Evolutionary conservation across 2,113 vertebrate genomes (phyloP).

Genomic region (Lamprotornis superbus): DNA sequence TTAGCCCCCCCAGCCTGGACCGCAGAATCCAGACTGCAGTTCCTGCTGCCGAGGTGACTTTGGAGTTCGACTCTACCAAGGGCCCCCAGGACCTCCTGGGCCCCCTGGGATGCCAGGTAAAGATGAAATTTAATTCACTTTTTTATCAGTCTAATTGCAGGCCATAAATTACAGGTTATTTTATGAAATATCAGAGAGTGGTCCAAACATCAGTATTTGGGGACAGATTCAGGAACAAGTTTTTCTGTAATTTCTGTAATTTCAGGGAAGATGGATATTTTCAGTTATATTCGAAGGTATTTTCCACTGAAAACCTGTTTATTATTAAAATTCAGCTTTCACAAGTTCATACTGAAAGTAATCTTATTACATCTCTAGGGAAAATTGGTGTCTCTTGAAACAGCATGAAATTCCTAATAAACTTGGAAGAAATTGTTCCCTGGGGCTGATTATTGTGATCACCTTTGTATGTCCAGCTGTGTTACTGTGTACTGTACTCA

Average conservation of each 20-base stretch:
- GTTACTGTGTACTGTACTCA: neutral
- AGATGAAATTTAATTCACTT: neutral
- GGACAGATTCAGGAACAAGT: neutral
- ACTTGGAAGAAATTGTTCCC: neutral
- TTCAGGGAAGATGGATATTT: neutral
- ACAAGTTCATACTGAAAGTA: neutral
- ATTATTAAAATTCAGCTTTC: neutral
- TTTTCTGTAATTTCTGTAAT: neutral
- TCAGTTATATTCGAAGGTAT: neutral
- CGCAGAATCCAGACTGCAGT: constrained; percentile 74
- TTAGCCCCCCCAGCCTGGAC: constrained; percentile 72
- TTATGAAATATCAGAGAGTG: neutral
- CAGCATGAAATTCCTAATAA: neutral
- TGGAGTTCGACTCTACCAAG: constrained; percentile 77
- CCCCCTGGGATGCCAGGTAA: constrained; percentile 83
- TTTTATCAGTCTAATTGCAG: neutral
- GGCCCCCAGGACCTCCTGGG: constrained; percentile 76
- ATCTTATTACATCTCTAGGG: neutral
- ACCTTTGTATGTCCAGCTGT: neutral
- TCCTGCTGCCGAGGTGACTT: constrained; percentile 81
- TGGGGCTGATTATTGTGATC: neutral
- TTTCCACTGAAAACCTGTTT: neutral
- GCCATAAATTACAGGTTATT: neutral
- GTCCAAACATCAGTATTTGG: neutral
- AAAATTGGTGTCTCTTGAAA: neutral